Base-by-base conservation (phyloP, 2,113 vertebrate species). In the Hippocampus zosterae region DNA sequence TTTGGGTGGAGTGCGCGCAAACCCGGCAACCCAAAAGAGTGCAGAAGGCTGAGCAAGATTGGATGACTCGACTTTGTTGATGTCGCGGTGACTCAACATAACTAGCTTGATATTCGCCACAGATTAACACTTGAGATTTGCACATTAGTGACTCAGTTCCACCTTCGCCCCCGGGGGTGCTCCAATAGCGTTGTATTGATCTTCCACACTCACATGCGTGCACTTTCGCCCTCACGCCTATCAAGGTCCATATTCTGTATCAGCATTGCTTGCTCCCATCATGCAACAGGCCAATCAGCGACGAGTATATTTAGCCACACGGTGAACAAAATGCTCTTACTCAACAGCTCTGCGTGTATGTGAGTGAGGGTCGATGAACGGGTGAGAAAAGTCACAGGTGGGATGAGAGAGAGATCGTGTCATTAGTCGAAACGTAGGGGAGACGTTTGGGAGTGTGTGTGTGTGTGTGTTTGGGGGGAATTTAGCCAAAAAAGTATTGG, bases 271-370 rank as follows among this genome's bases (percentile, higher is more conserved):
- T 61, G 65, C 78, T 29, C 64, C 63, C 9, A 25, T 77, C 61
- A 70, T 67, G 69, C 74, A 82, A 71, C 60, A 63, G 70, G 52
- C 57, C 46, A 81, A 83, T 85, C 81, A 77, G 68, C 83, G 81
- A 82, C 71, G 60, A 66, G 61, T 67, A 86, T 79, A 82, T 86
- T 86, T 85, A 86, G 77, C 77, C 59, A 4, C 73, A 79, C 83
- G 82, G 74, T 82, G 73, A 55, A 5, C 75, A 83, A 86, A 85
- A 75, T 83, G 73, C 33, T 65, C 44, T 69, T 68, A 68, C 70
- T 83, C 25, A 33, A 33, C 50, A 70, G n/a, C 9, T 53, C 48
- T 19, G 42, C 70, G 65, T 62, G 53, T 63, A 65, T 60, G 63
- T 63, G 68, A 21, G 64, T 25, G n/a, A 25, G 13, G 19, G 33